Base-by-base conservation (phyloP, 2,888 invertebrate species). In the Aelia acuminata region DNA sequence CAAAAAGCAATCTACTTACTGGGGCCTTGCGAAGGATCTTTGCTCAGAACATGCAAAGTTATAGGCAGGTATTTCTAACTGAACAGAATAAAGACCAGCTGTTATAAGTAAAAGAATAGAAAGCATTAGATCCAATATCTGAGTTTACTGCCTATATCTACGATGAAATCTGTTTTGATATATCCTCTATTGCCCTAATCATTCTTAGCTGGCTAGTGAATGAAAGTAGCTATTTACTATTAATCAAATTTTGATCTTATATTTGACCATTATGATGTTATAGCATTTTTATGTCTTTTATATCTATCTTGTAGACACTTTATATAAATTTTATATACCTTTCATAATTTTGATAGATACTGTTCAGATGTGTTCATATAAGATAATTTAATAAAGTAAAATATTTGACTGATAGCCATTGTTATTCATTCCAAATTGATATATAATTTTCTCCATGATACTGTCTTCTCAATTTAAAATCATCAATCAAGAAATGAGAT, bases 301-400 rank as follows among this genome's bases (percentile, higher is more conserved):
- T 75, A 75, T 75, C 75, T 75, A 22, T 75, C 75, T 75, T 10
- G 75, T 75, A 75, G 75, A 75, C 18, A 75, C 35, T 75, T 75
- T 35, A 39, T 39, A 39, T 75, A 39, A 75, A 39, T 75, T 75
- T 39, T 75, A 75, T 75, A 75, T 75, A 43, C 39, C 4, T 75
- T 75, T 75, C 75, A 20, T 75, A 75, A 75, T 75, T 75, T 75
- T 75, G 39, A 75, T 75, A 75, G 75, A 39, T 75, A 75, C 57
- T 57, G 57, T 57, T 26, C 57, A 57, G 26, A 57, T 57, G 57
- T 57, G 57, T 75, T 75, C 75, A 75, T 39, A 75, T 75, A 43
- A 39, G 11, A 75, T 35, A 39, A 18, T 39, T 75, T 39, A 43
- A 75, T 75, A 43, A 75, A 75, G 22, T 75, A 75, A 75, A 75